Evolutionary conservation across 2,113 vertebrate genomes (phyloP).

Genomic region (Regulus satrapa): DNA sequence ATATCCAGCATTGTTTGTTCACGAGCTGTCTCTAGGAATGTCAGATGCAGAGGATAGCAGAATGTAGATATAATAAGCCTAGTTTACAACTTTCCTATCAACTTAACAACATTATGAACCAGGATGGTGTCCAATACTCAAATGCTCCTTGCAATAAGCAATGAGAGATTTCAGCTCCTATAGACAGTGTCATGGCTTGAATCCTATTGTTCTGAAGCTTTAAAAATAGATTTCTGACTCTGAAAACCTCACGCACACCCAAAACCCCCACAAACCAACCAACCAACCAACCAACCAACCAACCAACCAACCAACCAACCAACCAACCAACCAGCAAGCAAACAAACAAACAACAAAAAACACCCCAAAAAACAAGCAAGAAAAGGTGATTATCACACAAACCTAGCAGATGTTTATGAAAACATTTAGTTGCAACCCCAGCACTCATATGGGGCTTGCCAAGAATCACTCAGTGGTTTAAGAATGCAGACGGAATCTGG

Average conservation of each 20-base stretch:
- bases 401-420: conserved; percentile 5
- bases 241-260: background rate
- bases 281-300: no score
- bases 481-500: conserved; percentile 62
- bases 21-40: background rate
- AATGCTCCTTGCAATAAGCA: background rate
- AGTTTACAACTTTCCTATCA: conserved; percentile 20
- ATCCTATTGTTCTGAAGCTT: background rate
- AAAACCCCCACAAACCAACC: no score
- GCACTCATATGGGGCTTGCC: background rate
- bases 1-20: background rate
- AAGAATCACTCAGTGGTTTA: conserved; percentile 29
- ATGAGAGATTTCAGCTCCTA: background rate
- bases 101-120: background rate
- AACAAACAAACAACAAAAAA: no score
- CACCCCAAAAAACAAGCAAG: no score
- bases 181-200: background rate
- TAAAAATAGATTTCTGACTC: background rate
- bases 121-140: conserved; percentile 3
- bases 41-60: background rate
- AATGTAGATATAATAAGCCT: background rate
- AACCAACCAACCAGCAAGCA: no score
- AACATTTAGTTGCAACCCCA: background rate
- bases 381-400: background rate
- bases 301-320: no score